These are phyloP conservation scores for Cancer borealis DNA, from an alignment of 2,888 invertebrate genomes.

Conservation along the genomic window DNA sequence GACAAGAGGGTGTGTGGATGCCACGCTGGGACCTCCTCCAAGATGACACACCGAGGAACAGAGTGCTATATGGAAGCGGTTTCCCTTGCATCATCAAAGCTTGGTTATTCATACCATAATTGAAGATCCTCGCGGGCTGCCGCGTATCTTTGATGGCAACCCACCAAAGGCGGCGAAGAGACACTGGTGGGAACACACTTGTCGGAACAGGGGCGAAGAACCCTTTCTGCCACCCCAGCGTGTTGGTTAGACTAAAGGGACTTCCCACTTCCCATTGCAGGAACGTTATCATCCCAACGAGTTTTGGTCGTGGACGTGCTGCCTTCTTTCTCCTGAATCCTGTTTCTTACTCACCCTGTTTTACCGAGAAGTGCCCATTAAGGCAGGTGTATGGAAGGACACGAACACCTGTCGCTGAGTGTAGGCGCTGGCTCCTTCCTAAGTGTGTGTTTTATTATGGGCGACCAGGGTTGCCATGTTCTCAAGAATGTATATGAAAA, in stretches of 20 bases:
- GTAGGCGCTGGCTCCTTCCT: not conserved
- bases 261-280: not conserved
- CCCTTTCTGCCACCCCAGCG: not conserved
- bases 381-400: not conserved
- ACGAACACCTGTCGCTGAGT: conserved; percentile 2
- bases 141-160: conserved; percentile 53
- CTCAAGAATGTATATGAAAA: not conserved
- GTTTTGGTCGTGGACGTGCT: not conserved
- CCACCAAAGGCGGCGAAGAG: conserved; percentile 14
- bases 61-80: not conserved
- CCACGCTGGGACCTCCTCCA: not conserved
- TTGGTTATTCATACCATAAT: conserved; percentile 58
- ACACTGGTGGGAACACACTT: conserved; percentile 7
- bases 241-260: not conserved
- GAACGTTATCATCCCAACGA: not conserved
- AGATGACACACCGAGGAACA: conserved; percentile 47
- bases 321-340: not conserved
- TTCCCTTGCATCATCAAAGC: conserved; percentile 38
- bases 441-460: not conserved
- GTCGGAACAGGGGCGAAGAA: not conserved
- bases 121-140: conserved; percentile 57
- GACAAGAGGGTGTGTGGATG: not conserved
- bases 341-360: not conserved
- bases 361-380: conserved; percentile 16
- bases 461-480: not conserved